Evolutionary conservation across 2,113 vertebrate species (phyloP).

Genomic region (Notarius lentiginosus): DNA sequence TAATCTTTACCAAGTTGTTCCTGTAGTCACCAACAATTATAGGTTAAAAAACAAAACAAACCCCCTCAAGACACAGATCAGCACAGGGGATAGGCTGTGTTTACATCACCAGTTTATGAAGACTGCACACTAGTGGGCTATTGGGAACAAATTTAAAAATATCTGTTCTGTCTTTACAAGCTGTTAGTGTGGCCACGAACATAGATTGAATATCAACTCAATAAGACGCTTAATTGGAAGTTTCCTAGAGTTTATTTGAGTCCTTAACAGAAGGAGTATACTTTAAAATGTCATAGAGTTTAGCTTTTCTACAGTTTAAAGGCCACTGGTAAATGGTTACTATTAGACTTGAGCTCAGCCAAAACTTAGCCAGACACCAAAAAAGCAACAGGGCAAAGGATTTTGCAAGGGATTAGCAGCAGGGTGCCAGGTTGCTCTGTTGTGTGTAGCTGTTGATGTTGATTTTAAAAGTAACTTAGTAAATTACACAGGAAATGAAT

Average conservation of each 20-base stretch:
- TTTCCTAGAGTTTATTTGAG: no score
- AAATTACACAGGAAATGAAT: no score
- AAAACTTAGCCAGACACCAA: no score
- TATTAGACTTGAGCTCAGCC: no score
- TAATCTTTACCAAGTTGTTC: slow-evolving; percentile 1
- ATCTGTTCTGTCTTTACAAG: background rate
- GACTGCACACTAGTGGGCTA: background rate
- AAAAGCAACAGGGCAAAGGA: no score
- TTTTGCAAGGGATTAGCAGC: no score
- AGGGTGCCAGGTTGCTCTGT: no score
- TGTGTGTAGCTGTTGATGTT: no score
- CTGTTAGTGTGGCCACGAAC: background rate
- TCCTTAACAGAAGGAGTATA: background rate
- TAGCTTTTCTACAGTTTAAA: background rate
- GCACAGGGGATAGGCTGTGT: background rate
- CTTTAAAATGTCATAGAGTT: background rate
- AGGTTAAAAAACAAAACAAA: background rate
- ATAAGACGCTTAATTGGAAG: background rate
- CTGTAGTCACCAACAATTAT: background rate
- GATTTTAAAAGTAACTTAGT: no score
- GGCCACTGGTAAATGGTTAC: no score
- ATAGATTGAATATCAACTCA: background rate
- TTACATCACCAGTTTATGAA: background rate
- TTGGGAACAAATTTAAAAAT: background rate
- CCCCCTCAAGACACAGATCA: background rate